phyloP scores from a whole-genome alignment of 2,113 vertebrate species.

The Nymphicus hollandicus region DNA sequence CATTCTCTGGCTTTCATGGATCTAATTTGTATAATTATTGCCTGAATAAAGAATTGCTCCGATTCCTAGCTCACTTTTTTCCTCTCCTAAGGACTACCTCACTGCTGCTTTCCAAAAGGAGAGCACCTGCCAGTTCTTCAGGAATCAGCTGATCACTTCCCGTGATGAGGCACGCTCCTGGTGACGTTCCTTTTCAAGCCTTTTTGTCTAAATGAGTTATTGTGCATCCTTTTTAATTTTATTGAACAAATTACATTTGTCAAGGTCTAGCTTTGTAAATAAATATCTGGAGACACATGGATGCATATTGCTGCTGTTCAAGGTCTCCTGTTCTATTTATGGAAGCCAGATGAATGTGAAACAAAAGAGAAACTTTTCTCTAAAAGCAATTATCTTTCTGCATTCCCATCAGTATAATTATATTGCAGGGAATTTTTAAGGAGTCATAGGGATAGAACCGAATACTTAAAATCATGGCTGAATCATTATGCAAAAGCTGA shows the following conservation, averaged over 20 bases:
- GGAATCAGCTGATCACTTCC: constrained; percentile 78
- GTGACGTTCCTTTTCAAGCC: constrained; percentile 74
- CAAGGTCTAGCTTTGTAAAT: constrained; percentile 84
- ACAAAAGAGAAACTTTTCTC: constrained; percentile 83
- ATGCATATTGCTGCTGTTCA: constrained; percentile 77
- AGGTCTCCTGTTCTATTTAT: constrained; percentile 82
- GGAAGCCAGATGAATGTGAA: constrained; percentile 80
- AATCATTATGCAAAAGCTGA: constrained; percentile 73
- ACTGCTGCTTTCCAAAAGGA: constrained; percentile 76
- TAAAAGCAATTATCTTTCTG: constrained; percentile 84
- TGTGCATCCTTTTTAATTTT: constrained; percentile 82
- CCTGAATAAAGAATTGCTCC: constrained; percentile 82
- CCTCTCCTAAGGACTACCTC: constrained; percentile 69
- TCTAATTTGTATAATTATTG: constrained; percentile 98
- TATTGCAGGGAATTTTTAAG: constrained; percentile 82
- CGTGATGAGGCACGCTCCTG: constrained; percentile 65
- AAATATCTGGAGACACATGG: constrained; percentile 83
- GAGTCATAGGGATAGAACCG: constrained; percentile 77
- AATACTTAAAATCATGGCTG: constrained; percentile 79
- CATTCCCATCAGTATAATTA: constrained; percentile 83
- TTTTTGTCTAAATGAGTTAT: constrained; percentile 81
- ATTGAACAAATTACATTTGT: constrained; percentile 83
- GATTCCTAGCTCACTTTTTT: constrained; percentile 65
- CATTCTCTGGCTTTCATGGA: constrained; percentile 91
- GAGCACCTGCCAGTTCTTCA: constrained; percentile 80